These are phyloP conservation scores for Amyelois transitella DNA, from an alignment of 1,140 invertebrate species.

Conservation along the genomic window DNA sequence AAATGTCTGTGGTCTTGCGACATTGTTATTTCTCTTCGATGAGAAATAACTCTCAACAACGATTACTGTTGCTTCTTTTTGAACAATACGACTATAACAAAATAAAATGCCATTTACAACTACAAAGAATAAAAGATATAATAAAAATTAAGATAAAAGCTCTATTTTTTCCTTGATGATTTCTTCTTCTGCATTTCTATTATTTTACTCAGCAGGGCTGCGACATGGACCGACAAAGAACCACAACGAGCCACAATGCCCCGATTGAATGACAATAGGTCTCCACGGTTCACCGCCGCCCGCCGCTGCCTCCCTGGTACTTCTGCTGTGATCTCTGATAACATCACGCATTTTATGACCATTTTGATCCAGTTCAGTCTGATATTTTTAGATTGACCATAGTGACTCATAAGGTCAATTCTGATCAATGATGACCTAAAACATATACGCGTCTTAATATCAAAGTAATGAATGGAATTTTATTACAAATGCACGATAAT, in stretches of 20 bases:
- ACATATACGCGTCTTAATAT: neutral
- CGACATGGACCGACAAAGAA: slow-evolving; percentile 1
- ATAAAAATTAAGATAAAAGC: too few species aligned
- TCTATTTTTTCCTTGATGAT: too few species aligned
- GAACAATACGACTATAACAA: too few species aligned
- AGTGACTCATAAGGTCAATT: neutral
- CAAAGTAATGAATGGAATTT: too few species aligned
- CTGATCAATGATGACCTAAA: neutral
- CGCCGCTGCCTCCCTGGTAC: slow-evolving; percentile 2
- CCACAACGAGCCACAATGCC: neutral
- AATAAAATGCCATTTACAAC: too few species aligned
- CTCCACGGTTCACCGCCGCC: neutral
- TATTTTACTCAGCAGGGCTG: neutral
- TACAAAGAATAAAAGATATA: too few species aligned
- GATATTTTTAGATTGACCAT: slow-evolving; percentile 4
- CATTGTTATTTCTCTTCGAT: too few species aligned
- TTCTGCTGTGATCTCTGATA: neutral
- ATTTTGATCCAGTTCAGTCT: slow-evolving; percentile 2
- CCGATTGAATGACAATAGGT: slow-evolving; percentile 4
- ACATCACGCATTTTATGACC: slow-evolving; percentile 4
- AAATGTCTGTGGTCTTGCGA: too few species aligned
- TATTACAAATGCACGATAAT: too few species aligned
- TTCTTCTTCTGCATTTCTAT: too few species aligned
- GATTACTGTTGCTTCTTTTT: too few species aligned
- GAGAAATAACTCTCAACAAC: too few species aligned